These are phyloP conservation scores for Limnephilus lunatus DNA, from an alignment of 2,888 invertebrate genomes.

Conservation along the genomic window DNA sequence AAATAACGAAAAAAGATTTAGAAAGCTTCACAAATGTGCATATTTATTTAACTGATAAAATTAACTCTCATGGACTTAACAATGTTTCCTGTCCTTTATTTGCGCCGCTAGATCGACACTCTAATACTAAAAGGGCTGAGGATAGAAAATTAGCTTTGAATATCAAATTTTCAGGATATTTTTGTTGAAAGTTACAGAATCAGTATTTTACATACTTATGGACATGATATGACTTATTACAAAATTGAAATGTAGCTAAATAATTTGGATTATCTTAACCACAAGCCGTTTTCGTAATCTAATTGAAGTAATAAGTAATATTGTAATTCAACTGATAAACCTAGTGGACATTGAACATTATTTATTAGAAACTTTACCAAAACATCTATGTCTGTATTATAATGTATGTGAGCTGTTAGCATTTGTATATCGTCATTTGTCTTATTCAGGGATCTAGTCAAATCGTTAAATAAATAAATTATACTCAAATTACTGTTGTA, in stretches of 20 bases:
- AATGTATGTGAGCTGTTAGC: slow-evolving; percentile 32
- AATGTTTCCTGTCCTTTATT: too few species aligned
- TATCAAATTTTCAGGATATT: too few species aligned
- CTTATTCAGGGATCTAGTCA: slow-evolving; percentile 29
- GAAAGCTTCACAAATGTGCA: too few species aligned
- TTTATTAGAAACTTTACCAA: slow-evolving; percentile 20
- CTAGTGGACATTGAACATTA: not conserved
- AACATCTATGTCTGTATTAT: slow-evolving; percentile 33
- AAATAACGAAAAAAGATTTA: too few species aligned
- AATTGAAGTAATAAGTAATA: not conserved
- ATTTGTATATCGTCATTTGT: slow-evolving; percentile 36
- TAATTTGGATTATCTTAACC: not conserved
- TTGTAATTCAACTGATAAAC: slow-evolving; percentile 29
- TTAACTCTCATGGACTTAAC: too few species aligned
- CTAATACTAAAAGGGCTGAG: not conserved
- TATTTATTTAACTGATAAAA: too few species aligned
- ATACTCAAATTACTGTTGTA: not conserved
- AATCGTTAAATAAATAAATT: not conserved
- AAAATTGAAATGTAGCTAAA: not conserved
- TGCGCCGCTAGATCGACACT: not conserved
- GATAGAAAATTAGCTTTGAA: too few species aligned
- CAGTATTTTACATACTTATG: too few species aligned
- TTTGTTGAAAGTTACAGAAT: too few species aligned
- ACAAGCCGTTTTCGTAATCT: slow-evolving; percentile 14
- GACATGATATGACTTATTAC: not conserved